A percentile compares a stretch with the other conserved stretches of the same genome.
phyloP scores from a whole-genome alignment of 2,113 vertebrate genomes.

The Brachirus orientalis region DNA sequence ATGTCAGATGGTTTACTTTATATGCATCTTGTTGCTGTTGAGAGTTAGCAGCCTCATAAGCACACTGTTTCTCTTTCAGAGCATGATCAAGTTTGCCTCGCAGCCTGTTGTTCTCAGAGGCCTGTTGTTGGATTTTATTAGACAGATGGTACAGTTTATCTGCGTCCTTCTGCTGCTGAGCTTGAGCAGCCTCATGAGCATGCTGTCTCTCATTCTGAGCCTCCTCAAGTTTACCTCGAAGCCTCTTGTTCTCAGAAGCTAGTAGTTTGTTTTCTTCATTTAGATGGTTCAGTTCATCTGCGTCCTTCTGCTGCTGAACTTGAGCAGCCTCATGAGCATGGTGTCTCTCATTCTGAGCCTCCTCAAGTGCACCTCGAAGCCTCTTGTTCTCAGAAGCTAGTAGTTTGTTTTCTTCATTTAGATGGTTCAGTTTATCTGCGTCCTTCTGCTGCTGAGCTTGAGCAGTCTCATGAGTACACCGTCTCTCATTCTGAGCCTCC shows the following conservation, averaged over 20 bases:
- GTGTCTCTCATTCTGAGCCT: not conserved
- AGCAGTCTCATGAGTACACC: not conserved
- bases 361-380: not conserved
- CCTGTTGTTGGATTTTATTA: not conserved
- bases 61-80: not conserved
- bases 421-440: not conserved
- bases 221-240: not conserved
- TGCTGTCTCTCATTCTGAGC: not conserved
- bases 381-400: not conserved
- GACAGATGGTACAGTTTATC: not conserved
- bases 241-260: not conserved
- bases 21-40: not conserved
- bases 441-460: not conserved
- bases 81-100: not conserved
- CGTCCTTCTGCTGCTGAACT: not conserved
- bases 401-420: not conserved
- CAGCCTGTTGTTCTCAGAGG: not conserved
- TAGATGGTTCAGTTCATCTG: not conserved
- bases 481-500: not conserved
- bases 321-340: not conserved
- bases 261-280: not conserved
- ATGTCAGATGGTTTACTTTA: not conserved
- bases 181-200: not conserved
- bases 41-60: not conserved
- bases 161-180: not conserved